phyloP scores from a whole-genome alignment of 1,140 invertebrate species.

The Diorhabda carinulata region DNA sequence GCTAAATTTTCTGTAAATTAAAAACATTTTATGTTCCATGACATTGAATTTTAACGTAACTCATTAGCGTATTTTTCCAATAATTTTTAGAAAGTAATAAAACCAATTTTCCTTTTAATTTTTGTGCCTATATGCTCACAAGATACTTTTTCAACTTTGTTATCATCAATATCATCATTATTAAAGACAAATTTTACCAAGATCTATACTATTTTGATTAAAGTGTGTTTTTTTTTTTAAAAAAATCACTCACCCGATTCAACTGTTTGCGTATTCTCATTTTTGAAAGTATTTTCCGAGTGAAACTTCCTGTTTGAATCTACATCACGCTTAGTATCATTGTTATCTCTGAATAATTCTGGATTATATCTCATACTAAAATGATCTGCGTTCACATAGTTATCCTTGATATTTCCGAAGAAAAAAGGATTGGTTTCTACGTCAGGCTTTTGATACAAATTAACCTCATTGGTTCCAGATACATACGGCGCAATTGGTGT shows the following conservation, averaged over 20 bases:
- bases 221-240: not conserved
- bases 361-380: slow-evolving; percentile 39
- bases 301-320: not conserved
- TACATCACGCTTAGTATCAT: not conserved
- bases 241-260: not conserved
- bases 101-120: too few relatives aligned
- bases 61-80: too few relatives aligned
- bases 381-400: slow-evolving; percentile 36
- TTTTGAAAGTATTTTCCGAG: not conserved
- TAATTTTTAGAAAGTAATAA: too few relatives aligned
- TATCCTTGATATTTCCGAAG: slow-evolving; percentile 35
- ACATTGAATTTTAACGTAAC: too few relatives aligned
- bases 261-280: not conserved
- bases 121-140: too few relatives aligned
- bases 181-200: not conserved
- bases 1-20: not conserved
- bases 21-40: not conserved
- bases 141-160: too few relatives aligned
- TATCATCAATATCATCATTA: too few relatives aligned
- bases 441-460: slow-evolving; percentile 2
- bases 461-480: not conserved
- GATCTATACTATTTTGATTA: not conserved
- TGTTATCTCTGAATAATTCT: slow-evolving; percentile 24
- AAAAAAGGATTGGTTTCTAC: slow-evolving; percentile 36
- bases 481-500: slow-evolving; percentile 1